Base-by-base conservation (phyloP, 2,888 invertebrate species). In the Drosophila pseudotakahashii region DNA sequence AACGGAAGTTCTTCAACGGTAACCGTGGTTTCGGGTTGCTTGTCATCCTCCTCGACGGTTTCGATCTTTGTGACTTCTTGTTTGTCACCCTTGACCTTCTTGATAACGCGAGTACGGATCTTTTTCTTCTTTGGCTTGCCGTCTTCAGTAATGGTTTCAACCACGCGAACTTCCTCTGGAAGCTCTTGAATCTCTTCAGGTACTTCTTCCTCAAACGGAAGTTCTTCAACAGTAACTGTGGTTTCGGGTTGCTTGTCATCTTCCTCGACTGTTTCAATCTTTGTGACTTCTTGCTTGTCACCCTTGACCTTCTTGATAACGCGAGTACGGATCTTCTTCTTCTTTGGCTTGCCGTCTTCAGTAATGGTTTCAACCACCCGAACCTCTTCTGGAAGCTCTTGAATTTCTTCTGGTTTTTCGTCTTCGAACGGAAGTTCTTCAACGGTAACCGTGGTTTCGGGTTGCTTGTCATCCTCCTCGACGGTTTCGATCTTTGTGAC, bases 401-500 rank as follows among this genome's bases (percentile, higher is more conserved):
- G 19, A 19, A 61, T 61, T 9, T 55, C 47, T n/a, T 62, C 55
- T 7, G 61, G 47, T 3, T 13, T 4, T 6, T 70, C 68, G 51
- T 73, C 66, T 7, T 77, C 72, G 0, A 73, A 23, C 1, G 72
- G 67, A 48, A 64, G 14, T 14, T 77, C 77, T 50, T 77, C 77
- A 0, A 77, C 76, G 0, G 77, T 78, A 0, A 78, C 77, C 2
- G 73, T 73, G 0, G 70, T 78, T 45, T 75, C 73, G 1, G 77
- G 67, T 10, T 55, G 39, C n/a, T 78, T 77, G 42, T 75, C 78
- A 48, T 78, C 77, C 13, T 77, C 77, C 16, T 77, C 77, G n/a
- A 77, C 75, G 3, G 75, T 77, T 51, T 77, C 72, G 30, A 77
- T 77, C 55, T 75, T 77, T 14, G 77, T 77, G 6, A 77, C 72